phyloP scores from a whole-genome alignment of 1,140 invertebrate species.

The Ctenoplectra terminalis region DNA sequence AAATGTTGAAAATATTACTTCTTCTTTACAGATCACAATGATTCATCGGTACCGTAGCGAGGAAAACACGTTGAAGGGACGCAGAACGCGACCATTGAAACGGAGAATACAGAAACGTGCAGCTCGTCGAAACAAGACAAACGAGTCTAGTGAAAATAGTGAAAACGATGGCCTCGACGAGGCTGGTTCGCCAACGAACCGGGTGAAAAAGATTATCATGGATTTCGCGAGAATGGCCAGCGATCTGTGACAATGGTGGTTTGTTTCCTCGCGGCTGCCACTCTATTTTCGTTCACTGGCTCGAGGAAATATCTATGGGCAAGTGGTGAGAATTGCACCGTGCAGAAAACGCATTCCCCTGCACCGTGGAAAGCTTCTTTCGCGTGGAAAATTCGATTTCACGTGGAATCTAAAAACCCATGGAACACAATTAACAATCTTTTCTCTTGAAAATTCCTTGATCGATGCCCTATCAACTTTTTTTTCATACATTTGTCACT shows the following conservation, averaged over 20 bases:
- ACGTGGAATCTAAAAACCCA: not conserved
- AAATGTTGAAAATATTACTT: no score
- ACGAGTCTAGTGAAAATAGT: slow-evolving; percentile 8
- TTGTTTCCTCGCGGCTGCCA: slow-evolving; percentile 2
- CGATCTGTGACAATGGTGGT: slow-evolving; percentile 28
- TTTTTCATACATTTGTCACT: not conserved
- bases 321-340: not conserved
- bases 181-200: not conserved
- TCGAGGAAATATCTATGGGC: not conserved
- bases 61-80: not conserved
- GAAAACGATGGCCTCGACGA: not conserved
- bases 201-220: slow-evolving; percentile 43
- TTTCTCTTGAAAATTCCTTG: not conserved
- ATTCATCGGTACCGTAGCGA: not conserved
- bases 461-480: not conserved
- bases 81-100: not conserved
- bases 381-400: not conserved
- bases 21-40: not conserved
- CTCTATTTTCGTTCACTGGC: slow-evolving; percentile 23
- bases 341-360: not conserved
- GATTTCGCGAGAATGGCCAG: slow-evolving; percentile 29
- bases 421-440: not conserved
- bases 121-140: slow-evolving; percentile 19
- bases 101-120: slow-evolving; percentile 11
- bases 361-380: not conserved